Conservation (phyloP, 2,113 vertebrate species). For the Elephas maximus region DNA sequence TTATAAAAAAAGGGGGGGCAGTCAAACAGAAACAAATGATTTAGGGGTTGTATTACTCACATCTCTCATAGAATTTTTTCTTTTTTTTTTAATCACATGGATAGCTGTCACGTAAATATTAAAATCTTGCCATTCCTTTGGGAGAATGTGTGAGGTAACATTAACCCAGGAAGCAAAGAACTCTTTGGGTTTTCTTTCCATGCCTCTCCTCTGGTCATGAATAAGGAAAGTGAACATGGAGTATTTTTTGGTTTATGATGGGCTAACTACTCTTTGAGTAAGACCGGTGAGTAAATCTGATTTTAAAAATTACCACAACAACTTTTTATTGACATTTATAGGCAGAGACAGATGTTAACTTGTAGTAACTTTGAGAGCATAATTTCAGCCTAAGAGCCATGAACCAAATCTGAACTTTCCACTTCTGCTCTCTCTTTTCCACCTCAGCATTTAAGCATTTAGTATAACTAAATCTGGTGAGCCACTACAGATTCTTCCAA, state of each 20-base stretch:
- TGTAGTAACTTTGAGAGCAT: slow-evolving; percentile 41
- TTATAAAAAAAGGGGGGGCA: slow-evolving; percentile 1
- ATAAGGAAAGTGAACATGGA: neutral
- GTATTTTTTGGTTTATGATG: neutral
- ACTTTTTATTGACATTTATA: slow-evolving; percentile 38
- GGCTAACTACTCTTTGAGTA: neutral
- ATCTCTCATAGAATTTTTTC: slow-evolving; percentile 49
- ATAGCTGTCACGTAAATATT: slow-evolving; percentile 51
- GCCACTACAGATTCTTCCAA: neutral
- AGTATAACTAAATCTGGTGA: neutral
- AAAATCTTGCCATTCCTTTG: neutral
- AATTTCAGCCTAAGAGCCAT: slow-evolving; percentile 13
- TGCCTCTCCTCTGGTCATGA: neutral
- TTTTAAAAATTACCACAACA: slow-evolving; percentile 28
- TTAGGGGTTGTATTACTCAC: neutral
- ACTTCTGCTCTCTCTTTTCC: neutral
- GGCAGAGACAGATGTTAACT: slow-evolving; percentile 38
- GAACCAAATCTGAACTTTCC: slow-evolving; percentile 34
- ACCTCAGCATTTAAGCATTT: neutral
- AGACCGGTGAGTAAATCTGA: slow-evolving; percentile 50
- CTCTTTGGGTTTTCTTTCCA: neutral
- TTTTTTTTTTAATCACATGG: slow-evolving; percentile 60
- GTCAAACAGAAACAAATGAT: neutral
- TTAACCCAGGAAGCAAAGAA: neutral
- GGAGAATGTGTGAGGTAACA: neutral